phyloP scores from a whole-genome alignment of 2,113 vertebrate species.

The Mastomys natalensis region DNA sequence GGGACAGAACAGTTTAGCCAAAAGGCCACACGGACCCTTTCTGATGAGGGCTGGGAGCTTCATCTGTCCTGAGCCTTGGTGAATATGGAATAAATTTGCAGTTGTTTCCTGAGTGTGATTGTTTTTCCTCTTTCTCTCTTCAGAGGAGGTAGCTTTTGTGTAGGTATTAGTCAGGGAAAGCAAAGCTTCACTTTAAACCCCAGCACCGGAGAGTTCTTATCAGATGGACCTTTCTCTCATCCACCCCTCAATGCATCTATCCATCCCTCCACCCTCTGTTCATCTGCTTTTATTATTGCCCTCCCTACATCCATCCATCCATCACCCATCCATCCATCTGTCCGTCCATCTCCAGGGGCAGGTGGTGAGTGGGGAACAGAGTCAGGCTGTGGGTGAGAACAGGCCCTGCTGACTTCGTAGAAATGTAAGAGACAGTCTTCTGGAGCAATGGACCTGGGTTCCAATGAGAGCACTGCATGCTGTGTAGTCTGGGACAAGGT shows the following conservation, averaged over 20 bases:
- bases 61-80: background rate
- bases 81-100: constrained; percentile 59
- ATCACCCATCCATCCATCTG: background rate
- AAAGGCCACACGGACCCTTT: background rate
- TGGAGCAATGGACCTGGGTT: background rate
- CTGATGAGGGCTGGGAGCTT: background rate
- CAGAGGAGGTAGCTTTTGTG: constrained; percentile 62
- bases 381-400: background rate
- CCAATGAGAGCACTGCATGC: background rate
- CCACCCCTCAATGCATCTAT: background rate
- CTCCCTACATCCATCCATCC: background rate
- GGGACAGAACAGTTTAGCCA: background rate
- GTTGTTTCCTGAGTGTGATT: constrained; percentile 59
- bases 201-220: constrained; percentile 47
- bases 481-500: background rate
- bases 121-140: constrained; percentile 65
- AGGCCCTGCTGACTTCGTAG: background rate
- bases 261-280: background rate
- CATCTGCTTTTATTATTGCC: background rate
- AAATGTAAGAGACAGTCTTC: background rate
- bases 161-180: constrained; percentile 62
- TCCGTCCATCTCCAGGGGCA: background rate
- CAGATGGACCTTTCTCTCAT: background rate
- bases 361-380: background rate
- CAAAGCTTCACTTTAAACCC: constrained; percentile 60